A percentile compares a stretch with the other conserved stretches of the same genome.
Evolutionary conservation across 2,797 vertebrate genomes (phyloP).

Genomic region (Xerus rutilus): DNA sequence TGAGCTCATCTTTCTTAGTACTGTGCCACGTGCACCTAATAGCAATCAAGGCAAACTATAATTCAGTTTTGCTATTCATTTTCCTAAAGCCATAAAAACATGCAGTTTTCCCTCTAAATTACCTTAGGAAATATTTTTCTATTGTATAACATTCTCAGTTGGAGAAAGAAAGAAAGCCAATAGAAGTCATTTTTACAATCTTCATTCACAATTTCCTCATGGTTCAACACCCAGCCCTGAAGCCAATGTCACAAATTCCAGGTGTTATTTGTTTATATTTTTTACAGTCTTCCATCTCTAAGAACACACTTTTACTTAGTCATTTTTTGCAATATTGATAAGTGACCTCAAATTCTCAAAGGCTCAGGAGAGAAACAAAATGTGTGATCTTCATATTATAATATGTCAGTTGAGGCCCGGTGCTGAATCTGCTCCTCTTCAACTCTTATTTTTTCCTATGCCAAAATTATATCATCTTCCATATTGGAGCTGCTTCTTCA

Average conservation of each 20-base stretch:
- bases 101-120: background rate
- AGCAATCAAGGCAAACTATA: background rate
- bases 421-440: background rate
- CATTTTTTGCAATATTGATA: background rate
- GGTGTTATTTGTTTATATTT: background rate
- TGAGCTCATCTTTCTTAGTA: background rate
- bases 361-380: background rate
- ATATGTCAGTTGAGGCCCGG: background rate
- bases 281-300: background rate
- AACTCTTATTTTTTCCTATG: background rate
- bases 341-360: constrained; percentile 31
- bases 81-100: background rate
- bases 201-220: background rate
- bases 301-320: background rate
- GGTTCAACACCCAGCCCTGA: background rate
- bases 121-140: background rate
- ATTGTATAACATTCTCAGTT: background rate
- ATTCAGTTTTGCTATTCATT: background rate
- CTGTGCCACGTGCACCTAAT: background rate
- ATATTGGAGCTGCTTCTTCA: background rate
- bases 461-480: background rate
- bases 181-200: background rate
- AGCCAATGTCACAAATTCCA: background rate
- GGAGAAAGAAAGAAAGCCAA: background rate
- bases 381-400: background rate